Evolutionary conservation across 2,888 invertebrate genomes (phyloP), one percentile per base, ranked within the genome.

Genomic region (Philonicus albiceps): DNA sequence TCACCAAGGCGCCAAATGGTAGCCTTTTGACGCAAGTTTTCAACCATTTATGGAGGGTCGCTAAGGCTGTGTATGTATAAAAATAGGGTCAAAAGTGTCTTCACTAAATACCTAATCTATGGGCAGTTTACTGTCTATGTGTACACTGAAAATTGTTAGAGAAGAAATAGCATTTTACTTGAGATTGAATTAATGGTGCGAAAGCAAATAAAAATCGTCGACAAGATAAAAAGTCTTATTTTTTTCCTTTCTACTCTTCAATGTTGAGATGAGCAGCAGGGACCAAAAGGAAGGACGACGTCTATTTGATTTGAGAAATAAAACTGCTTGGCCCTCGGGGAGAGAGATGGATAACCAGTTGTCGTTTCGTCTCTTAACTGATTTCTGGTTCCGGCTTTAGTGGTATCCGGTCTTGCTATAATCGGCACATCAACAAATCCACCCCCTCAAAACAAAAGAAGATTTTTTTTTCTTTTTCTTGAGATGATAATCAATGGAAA

Each of bases 181-280:
- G 34, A 37, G 83, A 83, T 83, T 83, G 83, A 64, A 83, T 83
- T 83, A 83, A 83, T 83, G 83, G 83, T 40, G 83, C 83, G 83
- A 83, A 83, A 55, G 83, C 64, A 83, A 83, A 83, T 83, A 83
- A 83, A 83, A 83, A 43, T 83, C 37, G 34, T 64, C 64, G 22
- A 64, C 64, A 75, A 75, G 75, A 75, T 75, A 75, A 75, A 75
- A 75, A 75, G 75, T 37, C 64, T 64, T 64, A 43, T 64, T 64
- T 64, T 64, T 22, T 64, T 22, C 22, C 8, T 55, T 55, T 34
- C 34, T 55, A 3, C 55, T 55, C 7, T 19, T 2, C 19, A 64
- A 22, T 22, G 22, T 31, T 27, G 43, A 80, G 53, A 80, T 22
- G 37, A 80, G 43, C 49, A 53, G n/a, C 19, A 16, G 37, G 30